A percentile compares a stretch with the other conserved stretches of the same genome.
Conservation (phyloP, 2,888 invertebrate genomes). For the Morinoia aosen region DNA sequence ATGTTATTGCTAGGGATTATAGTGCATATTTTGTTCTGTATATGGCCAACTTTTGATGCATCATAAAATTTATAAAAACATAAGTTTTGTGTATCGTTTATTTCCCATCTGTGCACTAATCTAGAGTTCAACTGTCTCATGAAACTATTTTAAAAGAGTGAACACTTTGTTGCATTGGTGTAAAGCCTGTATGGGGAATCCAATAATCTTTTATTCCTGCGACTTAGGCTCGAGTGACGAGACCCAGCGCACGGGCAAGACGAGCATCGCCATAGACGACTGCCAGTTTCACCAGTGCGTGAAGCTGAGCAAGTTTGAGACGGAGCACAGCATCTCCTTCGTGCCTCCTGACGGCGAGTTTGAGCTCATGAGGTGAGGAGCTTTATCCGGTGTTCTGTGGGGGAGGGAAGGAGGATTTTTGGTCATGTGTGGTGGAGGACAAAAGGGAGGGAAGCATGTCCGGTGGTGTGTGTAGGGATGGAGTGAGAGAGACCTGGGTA, state of each 20-base stretch:
- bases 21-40: background rate
- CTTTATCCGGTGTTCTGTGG: background rate
- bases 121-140: too few relatives aligned
- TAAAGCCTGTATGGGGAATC: too few relatives aligned
- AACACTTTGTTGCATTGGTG: too few relatives aligned
- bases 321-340: slow-evolving; percentile 99
- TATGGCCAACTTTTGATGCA: background rate
- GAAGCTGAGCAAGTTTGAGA: slow-evolving; percentile 99
- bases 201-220: too few relatives aligned
- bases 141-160: too few relatives aligned
- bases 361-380: slow-evolving; percentile 92
- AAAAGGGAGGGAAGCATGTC: background rate
- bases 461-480: background rate
- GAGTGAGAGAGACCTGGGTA: background rate
- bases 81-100: too few relatives aligned
- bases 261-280: slow-evolving; percentile 99
- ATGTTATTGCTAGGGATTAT: too few relatives aligned
- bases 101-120: too few relatives aligned
- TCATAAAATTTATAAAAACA: background rate
- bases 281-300: slow-evolving; percentile 99
- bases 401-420: slow-evolving; percentile 34
- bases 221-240: slow-evolving; percentile 78
- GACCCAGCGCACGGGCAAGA: slow-evolving; percentile 92
- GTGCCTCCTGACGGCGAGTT: slow-evolving; percentile 99
- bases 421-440: background rate